Percentiles rank a stretch among this genome's conserved stretches.
Conservation (phyloP, 30 jellyfish, hydroid and myxozoan genomes). For the Mastigias papua region DNA sequence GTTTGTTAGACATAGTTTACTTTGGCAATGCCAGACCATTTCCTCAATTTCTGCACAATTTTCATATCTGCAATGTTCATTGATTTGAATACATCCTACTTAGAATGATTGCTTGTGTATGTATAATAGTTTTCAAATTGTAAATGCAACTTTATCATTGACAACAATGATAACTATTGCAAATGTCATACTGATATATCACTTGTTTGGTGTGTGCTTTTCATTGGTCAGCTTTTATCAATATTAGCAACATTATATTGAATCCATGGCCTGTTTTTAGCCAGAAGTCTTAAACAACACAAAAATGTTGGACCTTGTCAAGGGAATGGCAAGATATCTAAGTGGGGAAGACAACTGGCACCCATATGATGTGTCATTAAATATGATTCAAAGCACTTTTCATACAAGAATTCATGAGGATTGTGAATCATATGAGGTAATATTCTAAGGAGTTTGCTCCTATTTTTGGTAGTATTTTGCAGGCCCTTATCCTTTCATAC, state of each 20-base stretch:
- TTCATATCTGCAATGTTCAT: too few relatives aligned
- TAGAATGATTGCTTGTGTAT: too few relatives aligned
- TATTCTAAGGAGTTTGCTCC: neutral
- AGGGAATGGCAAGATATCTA: constrained; percentile 58
- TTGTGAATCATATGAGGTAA: constrained; percentile 72
- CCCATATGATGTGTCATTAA: constrained; percentile 83
- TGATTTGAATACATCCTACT: too few relatives aligned
- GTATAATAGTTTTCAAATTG: too few relatives aligned
- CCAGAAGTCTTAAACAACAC: constrained; percentile 53
- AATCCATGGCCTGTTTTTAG: constrained; percentile 16
- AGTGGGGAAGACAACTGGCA: constrained; percentile 73
- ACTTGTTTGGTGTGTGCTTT: too few relatives aligned
- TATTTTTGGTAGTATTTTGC: neutral
- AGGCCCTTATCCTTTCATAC: too few relatives aligned
- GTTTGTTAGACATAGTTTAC: neutral
- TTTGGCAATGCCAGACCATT: neutral
- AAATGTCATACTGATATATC: too few relatives aligned
- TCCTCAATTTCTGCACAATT: too few relatives aligned
- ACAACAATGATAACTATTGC: too few relatives aligned
- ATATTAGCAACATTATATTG: too few relatives aligned
- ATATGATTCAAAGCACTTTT: constrained; percentile 57
- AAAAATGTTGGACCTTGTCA: constrained; percentile 30
- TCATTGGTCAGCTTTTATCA: too few relatives aligned
- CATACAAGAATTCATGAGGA: constrained; percentile 82
- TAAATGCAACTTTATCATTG: too few relatives aligned